These are phyloP conservation scores for Rhyacophila evoluta DNA, from an alignment of 2,888 invertebrate genomes.

Conservation along the genomic window DNA sequence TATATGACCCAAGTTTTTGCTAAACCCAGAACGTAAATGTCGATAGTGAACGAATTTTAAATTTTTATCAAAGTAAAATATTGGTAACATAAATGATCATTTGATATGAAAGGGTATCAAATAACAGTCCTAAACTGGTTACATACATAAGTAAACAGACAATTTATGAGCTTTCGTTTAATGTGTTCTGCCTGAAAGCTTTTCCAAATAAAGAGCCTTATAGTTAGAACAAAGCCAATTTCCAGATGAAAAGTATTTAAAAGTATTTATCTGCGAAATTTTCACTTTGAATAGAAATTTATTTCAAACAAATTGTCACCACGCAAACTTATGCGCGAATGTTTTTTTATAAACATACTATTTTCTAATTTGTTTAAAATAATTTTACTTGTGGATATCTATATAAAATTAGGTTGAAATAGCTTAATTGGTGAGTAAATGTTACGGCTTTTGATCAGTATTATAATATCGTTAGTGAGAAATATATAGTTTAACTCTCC, in stretches of 20 bases:
- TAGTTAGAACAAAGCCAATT: neutral
- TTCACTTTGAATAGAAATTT: neutral
- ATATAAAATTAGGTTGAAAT: too few relatives aligned
- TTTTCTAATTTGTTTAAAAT: too few relatives aligned
- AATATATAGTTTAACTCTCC: too few relatives aligned
- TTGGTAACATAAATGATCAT: neutral
- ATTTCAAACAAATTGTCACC: neutral
- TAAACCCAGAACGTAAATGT: too few relatives aligned
- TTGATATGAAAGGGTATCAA: neutral
- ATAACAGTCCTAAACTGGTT: neutral
- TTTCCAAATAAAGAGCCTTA: neutral
- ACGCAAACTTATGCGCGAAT: too few relatives aligned
- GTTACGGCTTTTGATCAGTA: too few relatives aligned
- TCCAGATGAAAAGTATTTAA: neutral
- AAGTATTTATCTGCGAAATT: neutral
- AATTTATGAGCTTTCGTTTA: slow-evolving; percentile 17
- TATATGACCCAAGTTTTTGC: too few relatives aligned
- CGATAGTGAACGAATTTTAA: too few relatives aligned
- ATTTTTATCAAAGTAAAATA: neutral
- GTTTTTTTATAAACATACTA: too few relatives aligned
- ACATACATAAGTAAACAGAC: neutral
- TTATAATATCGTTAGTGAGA: too few relatives aligned
- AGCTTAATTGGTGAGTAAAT: too few relatives aligned
- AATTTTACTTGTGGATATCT: too few relatives aligned
- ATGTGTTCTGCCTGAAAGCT: slow-evolving; percentile 3